Evolutionary conservation across 2,797 vertebrate genomes (phyloP).

Genomic region (Vultur gryphus): DNA sequence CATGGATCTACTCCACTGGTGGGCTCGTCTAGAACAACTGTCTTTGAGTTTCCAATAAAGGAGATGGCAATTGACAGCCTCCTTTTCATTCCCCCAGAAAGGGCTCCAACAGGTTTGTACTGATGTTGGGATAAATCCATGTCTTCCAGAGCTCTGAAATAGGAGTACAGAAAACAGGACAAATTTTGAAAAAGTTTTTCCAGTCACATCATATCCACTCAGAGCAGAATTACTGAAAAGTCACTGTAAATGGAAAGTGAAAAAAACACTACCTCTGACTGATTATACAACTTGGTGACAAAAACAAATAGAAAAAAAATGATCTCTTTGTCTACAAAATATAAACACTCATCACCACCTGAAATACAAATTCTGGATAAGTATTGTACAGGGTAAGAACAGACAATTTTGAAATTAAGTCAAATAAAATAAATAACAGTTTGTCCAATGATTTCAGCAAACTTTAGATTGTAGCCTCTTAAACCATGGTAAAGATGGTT

Average conservation of each 20-base stretch:
- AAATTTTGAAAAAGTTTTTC: not conserved
- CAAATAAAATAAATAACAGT: not conserved
- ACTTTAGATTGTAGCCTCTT: not conserved
- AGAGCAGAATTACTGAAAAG: not conserved
- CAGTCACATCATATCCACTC: not conserved
- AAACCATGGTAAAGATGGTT: not conserved
- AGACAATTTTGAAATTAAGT: not conserved
- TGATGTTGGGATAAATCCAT: slow-evolving; percentile 54
- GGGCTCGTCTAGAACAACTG: slow-evolving; percentile 74
- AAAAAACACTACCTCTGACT: not conserved
- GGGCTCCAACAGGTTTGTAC: slow-evolving; percentile 34
- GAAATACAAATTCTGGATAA: not conserved
- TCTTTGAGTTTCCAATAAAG: slow-evolving; percentile 67
- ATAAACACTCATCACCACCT: not conserved
- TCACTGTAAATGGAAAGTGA: not conserved
- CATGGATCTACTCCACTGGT: slow-evolving; percentile 76
- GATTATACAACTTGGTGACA: not conserved
- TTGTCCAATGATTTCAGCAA: not conserved
- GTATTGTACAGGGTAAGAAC: not conserved
- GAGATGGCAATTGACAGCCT: slow-evolving; percentile 72
- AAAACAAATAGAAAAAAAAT: not conserved
- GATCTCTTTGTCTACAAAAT: not conserved
- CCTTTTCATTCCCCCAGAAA: slow-evolving; percentile 75
- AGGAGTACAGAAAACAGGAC: not conserved
- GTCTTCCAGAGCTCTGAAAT: slow-evolving; percentile 66